A percentile compares a stretch with the other conserved stretches of the same genome.
These are phyloP conservation scores for Enteromius mattozi DNA, from an alignment of 2,797 vertebrate species.

Conservation along the genomic window DNA sequence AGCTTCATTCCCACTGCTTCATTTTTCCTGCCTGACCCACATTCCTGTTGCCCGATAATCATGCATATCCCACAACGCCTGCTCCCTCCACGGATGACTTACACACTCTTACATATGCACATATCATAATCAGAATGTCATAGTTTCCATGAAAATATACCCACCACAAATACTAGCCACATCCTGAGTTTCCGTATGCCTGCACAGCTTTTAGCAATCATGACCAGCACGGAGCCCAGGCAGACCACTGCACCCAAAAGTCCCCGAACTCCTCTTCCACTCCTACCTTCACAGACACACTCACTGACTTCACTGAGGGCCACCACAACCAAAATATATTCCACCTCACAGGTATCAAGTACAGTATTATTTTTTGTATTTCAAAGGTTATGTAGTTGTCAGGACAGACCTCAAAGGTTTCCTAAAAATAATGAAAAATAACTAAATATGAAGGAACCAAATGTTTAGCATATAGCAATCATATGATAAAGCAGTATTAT, in stretches of 20 bases:
- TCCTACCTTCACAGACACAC: constrained; percentile 41
- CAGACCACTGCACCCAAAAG: constrained; percentile 33
- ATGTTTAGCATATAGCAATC: background rate
- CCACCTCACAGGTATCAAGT: constrained; percentile 2
- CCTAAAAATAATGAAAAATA: background rate
- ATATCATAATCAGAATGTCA: constrained; percentile 63
- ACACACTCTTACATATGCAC: constrained; percentile 59
- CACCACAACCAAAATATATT: constrained; percentile 38
- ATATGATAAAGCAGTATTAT: background rate
- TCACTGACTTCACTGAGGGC: constrained; percentile 17
- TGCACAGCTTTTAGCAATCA: constrained; percentile 58
- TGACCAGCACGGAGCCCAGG: constrained; percentile 40
- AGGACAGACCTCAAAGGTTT: background rate
- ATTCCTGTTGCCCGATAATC: constrained; percentile 57
- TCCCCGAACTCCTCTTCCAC: constrained; percentile 35
- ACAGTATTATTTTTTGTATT: background rate
- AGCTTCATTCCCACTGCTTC: constrained; percentile 38
- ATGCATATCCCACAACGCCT: constrained; percentile 52
- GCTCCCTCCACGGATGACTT: constrained; percentile 51
- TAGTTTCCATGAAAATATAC: constrained; percentile 64
- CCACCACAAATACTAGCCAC: constrained; percentile 61
- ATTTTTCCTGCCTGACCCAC: constrained; percentile 51
- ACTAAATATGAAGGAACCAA: background rate
- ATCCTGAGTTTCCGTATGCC: constrained; percentile 58
- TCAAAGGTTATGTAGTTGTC: background rate